phyloP scores from a whole-genome alignment of 1,140 invertebrate species.

The Drosophila neocordata region DNA sequence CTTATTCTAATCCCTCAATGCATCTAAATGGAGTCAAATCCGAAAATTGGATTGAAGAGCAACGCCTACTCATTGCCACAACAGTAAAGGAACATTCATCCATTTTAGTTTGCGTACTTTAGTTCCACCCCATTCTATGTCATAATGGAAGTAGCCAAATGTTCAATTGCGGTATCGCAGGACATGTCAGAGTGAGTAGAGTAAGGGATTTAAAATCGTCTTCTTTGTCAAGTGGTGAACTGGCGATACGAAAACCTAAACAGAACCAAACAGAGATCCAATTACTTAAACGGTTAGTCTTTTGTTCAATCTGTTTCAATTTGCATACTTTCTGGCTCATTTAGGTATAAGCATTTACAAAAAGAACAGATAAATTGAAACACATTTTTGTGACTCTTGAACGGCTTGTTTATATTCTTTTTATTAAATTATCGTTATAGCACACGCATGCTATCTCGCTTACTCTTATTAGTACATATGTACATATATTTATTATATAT shows the following conservation, averaged over 20 bases:
- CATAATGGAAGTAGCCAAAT: constrained; percentile 75
- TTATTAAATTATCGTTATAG: too few relatives aligned
- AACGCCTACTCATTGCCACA: constrained; percentile 73
- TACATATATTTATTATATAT: too few relatives aligned
- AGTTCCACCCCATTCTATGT: constrained; percentile 32
- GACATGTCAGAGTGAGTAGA: constrained; percentile 72
- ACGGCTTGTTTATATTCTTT: too few relatives aligned
- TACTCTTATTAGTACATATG: too few relatives aligned
- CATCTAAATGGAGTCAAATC: constrained; percentile 76
- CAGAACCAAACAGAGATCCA: constrained; percentile 80
- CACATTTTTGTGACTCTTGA: too few relatives aligned
- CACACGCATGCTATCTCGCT: too few relatives aligned
- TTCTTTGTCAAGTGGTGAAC: constrained; percentile 61
- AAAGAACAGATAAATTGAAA: too few relatives aligned
- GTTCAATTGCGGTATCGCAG: constrained; percentile 80
- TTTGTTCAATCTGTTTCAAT: constrained; percentile 75
- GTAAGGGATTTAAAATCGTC: constrained; percentile 59
- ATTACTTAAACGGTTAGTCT: constrained; percentile 82
- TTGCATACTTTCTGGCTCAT: constrained; percentile 61
- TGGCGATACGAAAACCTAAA: constrained; percentile 67
- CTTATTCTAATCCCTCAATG: constrained; percentile 68
- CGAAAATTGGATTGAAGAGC: constrained; percentile 76
- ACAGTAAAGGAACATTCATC: constrained; percentile 22
- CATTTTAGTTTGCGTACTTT: constrained; percentile 16
- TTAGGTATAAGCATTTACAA: too few relatives aligned